Evolutionary conservation across 2,113 vertebrate genomes (phyloP).

Genomic region (Probosciger aterrimus): DNA sequence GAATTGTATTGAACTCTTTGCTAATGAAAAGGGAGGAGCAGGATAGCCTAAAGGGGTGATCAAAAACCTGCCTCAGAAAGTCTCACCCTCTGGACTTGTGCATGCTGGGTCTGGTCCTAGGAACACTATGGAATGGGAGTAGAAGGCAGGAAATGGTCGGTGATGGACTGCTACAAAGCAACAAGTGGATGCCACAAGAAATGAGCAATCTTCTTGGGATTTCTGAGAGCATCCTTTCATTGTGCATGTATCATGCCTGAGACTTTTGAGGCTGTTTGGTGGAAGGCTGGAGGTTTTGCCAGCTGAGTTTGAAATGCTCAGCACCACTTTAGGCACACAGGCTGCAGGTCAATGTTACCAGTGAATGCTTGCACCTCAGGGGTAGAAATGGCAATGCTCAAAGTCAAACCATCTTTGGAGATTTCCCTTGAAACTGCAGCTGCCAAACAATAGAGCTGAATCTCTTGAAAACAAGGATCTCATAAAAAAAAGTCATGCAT

Average conservation of each 20-base stretch:
- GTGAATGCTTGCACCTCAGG: neutral
- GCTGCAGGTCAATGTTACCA: too few species aligned
- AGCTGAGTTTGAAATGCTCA: neutral
- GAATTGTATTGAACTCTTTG: neutral
- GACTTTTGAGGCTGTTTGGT: neutral
- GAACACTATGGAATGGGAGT: neutral
- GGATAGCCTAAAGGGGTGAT: neutral
- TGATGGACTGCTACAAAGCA: neutral
- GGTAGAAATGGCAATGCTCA: neutral
- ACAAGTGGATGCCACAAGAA: neutral
- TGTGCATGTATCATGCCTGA: fast-evolving
- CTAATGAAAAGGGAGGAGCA: neutral
- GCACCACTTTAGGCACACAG: too few species aligned
- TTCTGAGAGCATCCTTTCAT: neutral
- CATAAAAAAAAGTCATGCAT: constrained; percentile 30
- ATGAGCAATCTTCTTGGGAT: neutral
- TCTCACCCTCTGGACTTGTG: neutral
- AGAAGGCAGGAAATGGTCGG: neutral
- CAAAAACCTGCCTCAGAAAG: neutral
- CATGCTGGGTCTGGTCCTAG: neutral
- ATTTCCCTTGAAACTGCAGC: neutral
- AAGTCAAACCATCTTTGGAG: neutral
- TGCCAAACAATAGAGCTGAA: neutral
- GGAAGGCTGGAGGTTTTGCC: neutral
- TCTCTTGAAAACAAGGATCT: constrained; percentile 3